Percentiles rank a stretch among this genome's conserved stretches.
Evolutionary conservation across 2,113 vertebrate genomes (phyloP).

Genomic region (Thymallus thymallus): DNA sequence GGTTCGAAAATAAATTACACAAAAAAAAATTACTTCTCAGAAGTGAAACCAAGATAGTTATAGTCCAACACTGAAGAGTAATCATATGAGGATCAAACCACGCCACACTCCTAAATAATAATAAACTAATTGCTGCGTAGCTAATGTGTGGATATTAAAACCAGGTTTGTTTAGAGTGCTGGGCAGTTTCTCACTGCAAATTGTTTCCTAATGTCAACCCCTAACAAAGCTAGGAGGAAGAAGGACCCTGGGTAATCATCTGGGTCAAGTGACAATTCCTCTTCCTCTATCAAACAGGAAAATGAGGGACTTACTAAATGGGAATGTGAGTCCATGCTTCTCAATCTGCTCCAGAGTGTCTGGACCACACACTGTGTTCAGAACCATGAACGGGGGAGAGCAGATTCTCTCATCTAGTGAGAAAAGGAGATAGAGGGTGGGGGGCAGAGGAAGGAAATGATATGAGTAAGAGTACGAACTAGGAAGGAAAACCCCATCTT

Average conservation of each 20-base stretch:
- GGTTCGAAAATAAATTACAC: not conserved
- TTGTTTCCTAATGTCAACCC: not conserved
- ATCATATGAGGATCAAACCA: not conserved
- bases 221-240: not conserved
- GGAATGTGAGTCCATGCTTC: slow-evolving; percentile 91
- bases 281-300: not conserved
- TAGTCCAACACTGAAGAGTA: too few species aligned
- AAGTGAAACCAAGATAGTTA: too few species aligned
- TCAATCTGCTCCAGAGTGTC: slow-evolving; percentile 88
- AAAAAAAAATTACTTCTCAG: not conserved
- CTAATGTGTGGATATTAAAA: not conserved
- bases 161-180: not conserved
- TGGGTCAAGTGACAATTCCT: not conserved
- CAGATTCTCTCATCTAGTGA: slow-evolving; percentile 88
- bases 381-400: slow-evolving; percentile 98
- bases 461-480: not conserved
- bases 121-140: too few species aligned
- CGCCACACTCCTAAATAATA: too few species aligned
- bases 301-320: slow-evolving; percentile 84
- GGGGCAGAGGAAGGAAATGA: not conserved
- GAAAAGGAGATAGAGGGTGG: not conserved
- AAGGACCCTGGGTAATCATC: not conserved
- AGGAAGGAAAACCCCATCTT: not conserved
- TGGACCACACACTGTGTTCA: slow-evolving; percentile 86
- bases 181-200: not conserved